These are phyloP conservation scores for Paramormyrops kingsleyae DNA, from an alignment of 2,113 vertebrate genomes.

Conservation along the genomic window DNA sequence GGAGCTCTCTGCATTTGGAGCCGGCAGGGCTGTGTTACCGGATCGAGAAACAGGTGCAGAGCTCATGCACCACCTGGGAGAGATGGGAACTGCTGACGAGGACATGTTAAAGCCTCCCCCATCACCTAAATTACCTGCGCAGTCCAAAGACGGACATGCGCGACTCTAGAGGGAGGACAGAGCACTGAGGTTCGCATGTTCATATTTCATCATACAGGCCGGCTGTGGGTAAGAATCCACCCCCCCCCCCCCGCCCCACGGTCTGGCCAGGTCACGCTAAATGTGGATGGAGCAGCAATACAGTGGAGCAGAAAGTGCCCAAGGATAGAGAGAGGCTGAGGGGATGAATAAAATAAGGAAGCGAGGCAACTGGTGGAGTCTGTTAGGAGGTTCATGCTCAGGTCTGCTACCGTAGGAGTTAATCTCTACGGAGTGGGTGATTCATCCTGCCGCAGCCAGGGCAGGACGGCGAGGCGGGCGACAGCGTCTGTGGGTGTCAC, in stretches of 20 bases:
- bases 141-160: background rate
- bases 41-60: background rate
- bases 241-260: no score
- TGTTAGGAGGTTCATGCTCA: background rate
- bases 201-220: background rate
- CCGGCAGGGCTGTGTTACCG: background rate
- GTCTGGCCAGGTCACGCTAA: background rate
- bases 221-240: background rate
- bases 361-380: background rate
- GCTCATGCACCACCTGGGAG: background rate
- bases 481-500: conserved; percentile 4
- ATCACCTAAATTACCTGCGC: background rate
- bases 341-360: background rate
- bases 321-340: background rate
- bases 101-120: background rate
- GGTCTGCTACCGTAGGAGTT: conserved; percentile 2
- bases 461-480: background rate
- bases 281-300: background rate
- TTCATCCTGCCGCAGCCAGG: background rate
- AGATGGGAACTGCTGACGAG: background rate
- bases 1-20: background rate
- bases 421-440: conserved; percentile 4
- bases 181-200: background rate
- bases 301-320: background rate
- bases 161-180: background rate